Conservation (phyloP, 2,797 vertebrate species). For the Cryptoprocta ferox region DNA sequence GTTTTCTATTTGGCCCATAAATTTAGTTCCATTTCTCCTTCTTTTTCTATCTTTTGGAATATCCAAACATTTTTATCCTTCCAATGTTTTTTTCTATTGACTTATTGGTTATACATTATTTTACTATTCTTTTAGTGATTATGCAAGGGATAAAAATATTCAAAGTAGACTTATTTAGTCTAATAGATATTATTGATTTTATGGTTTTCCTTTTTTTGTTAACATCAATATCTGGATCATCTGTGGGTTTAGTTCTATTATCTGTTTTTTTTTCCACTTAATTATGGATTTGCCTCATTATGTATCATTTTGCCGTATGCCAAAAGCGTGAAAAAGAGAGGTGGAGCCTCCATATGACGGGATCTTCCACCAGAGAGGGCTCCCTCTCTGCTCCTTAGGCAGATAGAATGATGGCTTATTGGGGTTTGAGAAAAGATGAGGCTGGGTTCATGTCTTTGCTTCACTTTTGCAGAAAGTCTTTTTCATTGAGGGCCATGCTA, state of each 20-base stretch:
- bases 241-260: not conserved
- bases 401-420: not conserved
- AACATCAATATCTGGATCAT: not conserved
- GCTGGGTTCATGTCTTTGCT: not conserved
- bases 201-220: not conserved
- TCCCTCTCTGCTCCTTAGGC: not conserved
- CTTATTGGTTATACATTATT: not conserved
- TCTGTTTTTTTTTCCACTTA: not conserved
- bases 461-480: not conserved
- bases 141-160: not conserved
- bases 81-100: not conserved
- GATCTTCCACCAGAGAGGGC: not conserved
- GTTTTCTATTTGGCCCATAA: not conserved
- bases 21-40: not conserved
- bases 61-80: not conserved
- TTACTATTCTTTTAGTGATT: not conserved
- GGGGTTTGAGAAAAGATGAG: not conserved
- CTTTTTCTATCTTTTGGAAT: not conserved
- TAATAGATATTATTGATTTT: not conserved
- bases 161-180: not conserved
- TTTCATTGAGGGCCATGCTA: not conserved
- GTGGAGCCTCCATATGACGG: not conserved
- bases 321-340: not conserved
- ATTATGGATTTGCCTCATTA: not conserved
- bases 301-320: not conserved